A percentile compares a stretch with the other conserved stretches of the same genome.
Conservation (phyloP, 2,888 invertebrate species). For the Protophormia terraenovae region DNA sequence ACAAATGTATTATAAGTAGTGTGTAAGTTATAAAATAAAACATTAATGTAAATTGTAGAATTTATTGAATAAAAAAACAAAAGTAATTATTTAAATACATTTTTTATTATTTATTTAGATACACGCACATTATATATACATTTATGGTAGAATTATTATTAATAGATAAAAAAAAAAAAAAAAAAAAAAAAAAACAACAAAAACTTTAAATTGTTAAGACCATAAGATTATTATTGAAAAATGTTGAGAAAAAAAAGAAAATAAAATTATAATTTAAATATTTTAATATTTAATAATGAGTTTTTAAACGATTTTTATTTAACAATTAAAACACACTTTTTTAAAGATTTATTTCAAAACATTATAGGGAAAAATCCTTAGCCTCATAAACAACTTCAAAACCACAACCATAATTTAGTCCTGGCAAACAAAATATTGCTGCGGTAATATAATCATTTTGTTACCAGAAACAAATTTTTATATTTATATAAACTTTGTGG, state of each 20-base stretch:
- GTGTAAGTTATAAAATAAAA: conserved; percentile 48
- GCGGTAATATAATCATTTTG: too few relatives aligned
- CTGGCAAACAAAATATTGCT: too few relatives aligned
- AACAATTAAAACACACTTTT: not conserved
- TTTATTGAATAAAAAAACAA: conserved; percentile 10
- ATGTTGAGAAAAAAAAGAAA: not conserved
- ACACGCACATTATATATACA: conserved; percentile 52
- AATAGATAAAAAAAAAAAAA: too few relatives aligned
- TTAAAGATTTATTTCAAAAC: too few relatives aligned
- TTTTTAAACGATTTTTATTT: not conserved
- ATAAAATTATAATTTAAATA: not conserved
- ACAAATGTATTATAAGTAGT: conserved; percentile 46
- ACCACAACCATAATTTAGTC: too few relatives aligned
- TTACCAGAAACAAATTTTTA: too few relatives aligned
- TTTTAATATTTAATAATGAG: not conserved
- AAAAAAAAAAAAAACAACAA: too few relatives aligned
- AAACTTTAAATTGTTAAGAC: conserved; percentile 33
- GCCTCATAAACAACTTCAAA: too few relatives aligned
- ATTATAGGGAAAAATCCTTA: too few relatives aligned
- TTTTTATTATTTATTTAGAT: conserved; percentile 61
- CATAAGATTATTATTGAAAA: conserved; percentile 8
- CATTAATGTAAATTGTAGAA: conserved; percentile 49
- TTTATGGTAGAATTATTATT: conserved; percentile 29
- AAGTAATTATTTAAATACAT: conserved; percentile 19
- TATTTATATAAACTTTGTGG: too few relatives aligned